phyloP scores from a whole-genome alignment of 2,113 vertebrate genomes.

The Edolisoma coerulescens region DNA sequence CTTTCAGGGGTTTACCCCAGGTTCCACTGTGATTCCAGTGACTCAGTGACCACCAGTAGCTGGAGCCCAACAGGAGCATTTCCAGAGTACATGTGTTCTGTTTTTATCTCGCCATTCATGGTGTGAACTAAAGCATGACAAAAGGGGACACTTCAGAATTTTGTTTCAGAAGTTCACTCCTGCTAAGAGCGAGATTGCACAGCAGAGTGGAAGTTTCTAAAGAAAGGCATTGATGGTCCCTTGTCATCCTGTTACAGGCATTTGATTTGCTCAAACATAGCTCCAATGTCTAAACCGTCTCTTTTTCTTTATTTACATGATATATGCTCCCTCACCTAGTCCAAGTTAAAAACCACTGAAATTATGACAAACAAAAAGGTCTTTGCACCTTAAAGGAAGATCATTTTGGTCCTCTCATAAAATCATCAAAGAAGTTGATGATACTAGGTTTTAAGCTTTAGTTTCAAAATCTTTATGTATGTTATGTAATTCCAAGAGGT shows the following conservation, averaged over 20 bases:
- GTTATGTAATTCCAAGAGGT: background rate
- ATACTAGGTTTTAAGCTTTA: background rate
- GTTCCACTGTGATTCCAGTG: background rate
- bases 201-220: background rate
- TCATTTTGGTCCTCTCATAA: background rate
- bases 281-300: background rate
- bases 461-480: background rate
- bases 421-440: background rate
- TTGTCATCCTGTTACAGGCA: background rate
- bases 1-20: background rate
- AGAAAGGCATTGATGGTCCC: background rate
- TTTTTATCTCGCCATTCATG: background rate
- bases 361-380: background rate
- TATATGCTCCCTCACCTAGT: background rate
- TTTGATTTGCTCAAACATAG: background rate
- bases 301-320: background rate
- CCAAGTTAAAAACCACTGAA: background rate
- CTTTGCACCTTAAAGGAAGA: background rate
- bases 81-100: background rate
- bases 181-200: background rate
- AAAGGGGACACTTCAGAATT: background rate
- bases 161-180: background rate
- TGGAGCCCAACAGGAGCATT: background rate
- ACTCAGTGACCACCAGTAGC: background rate
- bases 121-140: background rate